Base-by-base conservation (phyloP, 2,797 vertebrate genomes). In the Urosaurus nigricauda region DNA sequence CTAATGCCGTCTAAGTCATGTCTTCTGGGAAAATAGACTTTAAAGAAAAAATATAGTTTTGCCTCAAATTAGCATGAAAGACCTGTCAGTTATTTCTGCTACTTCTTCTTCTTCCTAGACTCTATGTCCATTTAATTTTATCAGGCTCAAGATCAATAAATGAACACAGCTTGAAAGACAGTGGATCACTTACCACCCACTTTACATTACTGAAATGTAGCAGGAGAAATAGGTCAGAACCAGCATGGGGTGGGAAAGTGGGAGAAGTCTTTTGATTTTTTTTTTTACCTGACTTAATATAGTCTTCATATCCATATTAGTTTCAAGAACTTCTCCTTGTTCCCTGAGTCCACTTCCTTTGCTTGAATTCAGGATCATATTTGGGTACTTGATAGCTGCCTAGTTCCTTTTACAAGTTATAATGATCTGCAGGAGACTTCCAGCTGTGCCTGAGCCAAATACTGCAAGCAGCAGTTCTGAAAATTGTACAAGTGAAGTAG, bases 131-230 rank as follows among this genome's bases (percentile, higher is more conserved):
- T 80, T 90, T 89, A 88, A 91, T 91, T 87, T 93, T 91, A 82
- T 94, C 75, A 91, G 83, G 65, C 1, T 5, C 78, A 85, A 91
- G 85, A 91, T 94, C 89, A 93, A 92, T 93, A 92, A 37, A 19
- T 81, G 70, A 94, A 47, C 4, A 91, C 85, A 85, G 78, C 71
- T 91, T 92, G 80, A 94, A 94, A 91, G 91, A 89, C 78, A 78
- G 26, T 74, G 78, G 77, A 51, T 88, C 68, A 87, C 11, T 68
- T 29, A 87, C 13, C 65, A 29, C 79, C 70, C 35, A 87, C 29
- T 86, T 37, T 53, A 21, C 6, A 87, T 85, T 5, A 60, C 16
- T 91, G 78, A 86, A 89, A 94, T 92, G 92, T 84, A 89, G 11
- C 11, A 79, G 0, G 73, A 63, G 58, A 92, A 89, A 83, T 24